A percentile compares a stretch with the other conserved stretches of the same genome.
Evolutionary conservation across 2,888 invertebrate genomes (phyloP).

Genomic region (Rosalia funebris): DNA sequence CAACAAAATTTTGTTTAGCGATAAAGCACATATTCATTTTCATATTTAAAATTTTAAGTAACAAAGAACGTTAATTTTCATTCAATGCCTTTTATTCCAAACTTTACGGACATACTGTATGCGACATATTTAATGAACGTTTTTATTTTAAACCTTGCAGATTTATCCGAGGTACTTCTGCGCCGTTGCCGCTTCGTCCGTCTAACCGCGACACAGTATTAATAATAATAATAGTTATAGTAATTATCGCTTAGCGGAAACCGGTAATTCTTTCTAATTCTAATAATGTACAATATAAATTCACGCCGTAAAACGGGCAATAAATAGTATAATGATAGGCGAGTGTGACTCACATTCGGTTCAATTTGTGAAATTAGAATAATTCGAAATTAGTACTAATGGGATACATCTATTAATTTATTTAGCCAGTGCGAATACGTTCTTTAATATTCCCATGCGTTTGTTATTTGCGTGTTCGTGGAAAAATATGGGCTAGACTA

Average conservation of each 20-base stretch:
- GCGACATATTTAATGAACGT: no score
- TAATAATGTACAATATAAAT: slow-evolving; percentile 41
- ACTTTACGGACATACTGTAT: no score
- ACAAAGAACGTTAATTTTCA: no score
- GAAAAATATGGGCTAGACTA: no score
- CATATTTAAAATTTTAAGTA: no score
- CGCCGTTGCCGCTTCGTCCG: not conserved
- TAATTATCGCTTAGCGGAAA: slow-evolving; percentile 39
- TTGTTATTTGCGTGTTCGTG: slow-evolving; percentile 10
- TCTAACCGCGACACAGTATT: slow-evolving; percentile 14
- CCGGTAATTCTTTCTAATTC: slow-evolving; percentile 46
- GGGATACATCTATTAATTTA: slow-evolving; percentile 29
- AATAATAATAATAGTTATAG: slow-evolving; percentile 18
- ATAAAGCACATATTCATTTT: no score
- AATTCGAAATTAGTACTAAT: slow-evolving; percentile 47
- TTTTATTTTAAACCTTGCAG: no score
- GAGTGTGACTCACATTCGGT: slow-evolving; percentile 44
- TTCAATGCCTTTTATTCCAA: no score
- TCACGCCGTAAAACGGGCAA: slow-evolving; percentile 41
- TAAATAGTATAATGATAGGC: slow-evolving; percentile 50
- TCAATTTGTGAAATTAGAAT: slow-evolving; percentile 51
- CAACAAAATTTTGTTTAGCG: no score
- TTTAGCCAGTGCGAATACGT: slow-evolving; percentile 18
- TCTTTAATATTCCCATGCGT: slow-evolving; percentile 20
- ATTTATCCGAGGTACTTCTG: no score